Base-by-base conservation (phyloP, 2,888 invertebrate genomes). In the Eutolmus rufibarbis region DNA sequence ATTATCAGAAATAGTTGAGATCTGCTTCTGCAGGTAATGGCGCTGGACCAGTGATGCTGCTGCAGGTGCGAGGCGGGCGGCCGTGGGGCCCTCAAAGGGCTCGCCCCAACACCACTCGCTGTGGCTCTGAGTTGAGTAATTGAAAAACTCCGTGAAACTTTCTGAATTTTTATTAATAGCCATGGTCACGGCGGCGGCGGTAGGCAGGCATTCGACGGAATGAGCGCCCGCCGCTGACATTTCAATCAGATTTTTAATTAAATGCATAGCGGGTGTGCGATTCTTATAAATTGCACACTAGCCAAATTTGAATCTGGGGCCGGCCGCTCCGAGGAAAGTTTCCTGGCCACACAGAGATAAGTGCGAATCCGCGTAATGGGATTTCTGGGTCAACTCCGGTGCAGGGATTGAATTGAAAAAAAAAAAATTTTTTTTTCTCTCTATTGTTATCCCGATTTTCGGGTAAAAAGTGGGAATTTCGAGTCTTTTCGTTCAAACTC, bases 191-290 rank as follows among this genome's bases (percentile, higher is more conserved):
- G 23, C n/a, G 23, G 23, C 28, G 28, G 28, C 28, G 28, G 28
- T 2, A 5, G 9, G 9, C 8, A 40, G 9, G 9, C 1, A 40
- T 46, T 46, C 34, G 43, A 2, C 23, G 14, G 28, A 9, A 12
- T 28, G 23, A 9, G 23, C 66, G 66, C 12, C 12, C 51, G 51
- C 28, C 23, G 28, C 28, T 28, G 66, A 66, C 28, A 66, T 51
- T 79, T 79, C 51, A 79, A 79, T 79, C 79, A 79, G 31, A 79
- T 46, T 79, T 79, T 51, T 79, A 79, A 79, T 79, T 79, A 51
- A 79, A 46, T 79, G 79, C 51, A 51, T 46, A 14, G 79, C 16
- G 19, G 79, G 79, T 14, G 79, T 19, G 19, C 43, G 28, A 79
- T 56, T 79, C 28, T 66, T 2, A 16, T 19, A 28, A 28, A 66